phyloP scores from a whole-genome alignment of 2,797 vertebrate genomes.

The Avahi laniger region DNA sequence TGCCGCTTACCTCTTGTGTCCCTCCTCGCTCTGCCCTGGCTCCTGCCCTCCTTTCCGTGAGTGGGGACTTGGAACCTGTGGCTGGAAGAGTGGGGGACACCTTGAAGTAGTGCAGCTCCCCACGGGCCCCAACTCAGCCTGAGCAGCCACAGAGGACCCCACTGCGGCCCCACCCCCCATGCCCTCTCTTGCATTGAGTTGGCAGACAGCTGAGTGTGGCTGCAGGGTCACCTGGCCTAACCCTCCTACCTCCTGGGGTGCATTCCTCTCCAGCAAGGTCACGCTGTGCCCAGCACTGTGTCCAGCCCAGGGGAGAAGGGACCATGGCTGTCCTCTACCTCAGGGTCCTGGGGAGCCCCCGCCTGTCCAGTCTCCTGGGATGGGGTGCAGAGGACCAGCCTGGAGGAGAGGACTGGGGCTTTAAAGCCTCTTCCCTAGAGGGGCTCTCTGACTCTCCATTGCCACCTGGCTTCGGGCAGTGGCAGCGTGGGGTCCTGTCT shows the following conservation, averaged over 20 bases:
- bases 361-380: accelerated
- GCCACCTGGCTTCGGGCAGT: neutral
- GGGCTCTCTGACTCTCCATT: neutral
- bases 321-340: neutral
- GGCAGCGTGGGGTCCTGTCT: neutral
- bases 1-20: accelerated
- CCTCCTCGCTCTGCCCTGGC: accelerated
- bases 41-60: neutral
- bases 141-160: neutral
- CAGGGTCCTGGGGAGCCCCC: accelerated
- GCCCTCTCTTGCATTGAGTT: neutral
- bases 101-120: neutral
- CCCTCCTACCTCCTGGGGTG: neutral
- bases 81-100: neutral
- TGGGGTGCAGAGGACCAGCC: accelerated
- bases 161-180: too few relatives aligned
- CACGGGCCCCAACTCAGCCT: neutral
- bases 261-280: neutral
- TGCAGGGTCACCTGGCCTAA: neutral
- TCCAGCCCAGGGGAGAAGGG: neutral
- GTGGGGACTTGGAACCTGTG: too few relatives aligned
- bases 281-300: neutral
- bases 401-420: too few relatives aligned
- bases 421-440: neutral
- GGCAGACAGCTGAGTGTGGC: too few relatives aligned